Base-by-base conservation (phyloP, 2,888 invertebrate genomes). In the Vannuccia rotundouncinata region DNA sequence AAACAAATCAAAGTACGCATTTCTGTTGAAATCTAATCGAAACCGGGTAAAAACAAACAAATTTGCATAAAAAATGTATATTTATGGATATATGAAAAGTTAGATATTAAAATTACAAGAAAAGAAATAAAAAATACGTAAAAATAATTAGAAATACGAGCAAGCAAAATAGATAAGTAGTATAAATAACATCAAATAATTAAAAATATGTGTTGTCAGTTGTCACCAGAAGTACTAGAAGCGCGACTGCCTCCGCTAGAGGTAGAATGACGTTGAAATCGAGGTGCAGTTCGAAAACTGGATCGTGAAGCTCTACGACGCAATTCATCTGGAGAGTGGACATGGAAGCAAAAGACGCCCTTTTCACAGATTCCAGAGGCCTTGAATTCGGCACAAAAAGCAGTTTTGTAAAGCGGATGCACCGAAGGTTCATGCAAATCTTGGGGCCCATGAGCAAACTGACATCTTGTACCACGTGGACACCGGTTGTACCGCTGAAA, bases 361-460 rank as follows among this genome's bases (percentile, higher is more conserved):
- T 31, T n/a, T 59, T 5, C 74, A 31, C 82, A 79, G 78, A 25
- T 78, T 10, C 27, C 45, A 10, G n/a, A n/a, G 59, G 27, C 73
- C 22, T 17, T 29, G 78, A n/a, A 60, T 13, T 78, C 59, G 30
- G 29, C 5, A 22, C 79, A 27, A 29, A 83, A 31, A 74, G 74
- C 31, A 29, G 31, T 81, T 76, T 25, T 75, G 60, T 29, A 45
- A 2, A 76, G 29, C 27, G n/a, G 73, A 22, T 31, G 73, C 27
- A n/a, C 25, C 17, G 17, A 59, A 10, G n/a, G 31, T n/a, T 59
- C 59, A 31, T 45, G 77, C 17, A 79, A 89, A 87, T 96, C 96
- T 83, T 94, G 93, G 83, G 93, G 93, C 0, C 93, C 93, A 87
- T 96, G 95, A 1, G 95, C 94, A 89, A 95, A 96, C 0, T 94